These are phyloP conservation scores for Palloptera scutellata DNA, from an alignment of 2,888 invertebrate genomes.

Conservation along the genomic window DNA sequence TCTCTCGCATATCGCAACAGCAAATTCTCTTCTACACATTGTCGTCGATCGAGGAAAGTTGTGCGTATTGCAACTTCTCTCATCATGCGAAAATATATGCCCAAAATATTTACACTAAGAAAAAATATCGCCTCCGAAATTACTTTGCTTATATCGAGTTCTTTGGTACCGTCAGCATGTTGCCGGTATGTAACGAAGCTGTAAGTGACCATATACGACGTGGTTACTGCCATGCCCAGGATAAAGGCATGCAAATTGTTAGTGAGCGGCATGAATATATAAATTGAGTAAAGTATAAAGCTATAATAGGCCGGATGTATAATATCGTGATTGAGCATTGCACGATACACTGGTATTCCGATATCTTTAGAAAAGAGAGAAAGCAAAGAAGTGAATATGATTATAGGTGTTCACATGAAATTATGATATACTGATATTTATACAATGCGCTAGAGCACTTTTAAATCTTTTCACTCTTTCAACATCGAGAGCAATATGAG, in stretches of 20 bases:
- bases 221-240: conserved; percentile 74
- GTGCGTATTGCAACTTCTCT: conserved; percentile 86
- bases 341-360: conserved; percentile 72
- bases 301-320: conserved; percentile 76
- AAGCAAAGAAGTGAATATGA: background rate
- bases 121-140: conserved; percentile 69
- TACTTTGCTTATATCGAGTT: conserved; percentile 62
- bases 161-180: conserved; percentile 48
- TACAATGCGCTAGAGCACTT: background rate
- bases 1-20: conserved; percentile 83
- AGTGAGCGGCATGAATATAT: conserved; percentile 84
- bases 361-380: conserved; percentile 66
- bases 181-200: conserved; percentile 68
- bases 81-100: conserved; percentile 87
- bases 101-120: conserved; percentile 79
- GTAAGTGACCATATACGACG: conserved; percentile 71
- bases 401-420: background rate
- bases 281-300: conserved; percentile 78
- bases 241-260: conserved; percentile 75
- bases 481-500: too few species aligned
- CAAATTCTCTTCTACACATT: conserved; percentile 85
- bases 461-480: background rate
- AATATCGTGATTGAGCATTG: conserved; percentile 65
- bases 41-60: conserved; percentile 86
- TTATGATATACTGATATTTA: background rate